Evolutionary conservation across 1,140 invertebrate genomes (phyloP), one percentile per base, ranked within the genome.

Genomic region (Brachionus calyciflorus): DNA sequence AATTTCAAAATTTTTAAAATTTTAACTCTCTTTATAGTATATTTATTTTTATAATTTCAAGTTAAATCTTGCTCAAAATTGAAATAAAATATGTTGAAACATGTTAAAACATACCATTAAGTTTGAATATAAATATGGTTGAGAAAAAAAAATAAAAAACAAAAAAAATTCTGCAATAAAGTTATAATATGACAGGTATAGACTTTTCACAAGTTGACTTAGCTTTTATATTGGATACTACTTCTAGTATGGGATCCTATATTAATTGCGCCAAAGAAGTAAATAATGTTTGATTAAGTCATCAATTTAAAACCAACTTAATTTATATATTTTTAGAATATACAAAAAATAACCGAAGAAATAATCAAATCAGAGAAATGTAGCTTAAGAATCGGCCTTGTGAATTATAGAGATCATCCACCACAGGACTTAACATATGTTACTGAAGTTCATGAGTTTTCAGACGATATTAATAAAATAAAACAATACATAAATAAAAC

Each of bases 361-460:
- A 63, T 77, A 17, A 48, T 65, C 0, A 44, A 28, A 51, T 46
- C 24, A 19, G 76, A 77, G 33, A 37, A 49, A 26, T 77, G 76
- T 37, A 9, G 9, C 28, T 46, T 77, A 24, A 77, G 49, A 55
- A 30, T 63, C 0, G 76, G 33, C 12, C n/a, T 77, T 1, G 49
- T 77, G 6, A 40, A 46, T 28, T 77, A 63, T 37, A 28, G 76
- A 28, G 76, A 77, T 40, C 76, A 77, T 53, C 70, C 70, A 24
- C 70, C 70, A 14, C 70, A 75, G 55, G 70, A 75, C 28, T 0
- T 1, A 14, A 41, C 49, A 26, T 75, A 55, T 41, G 41, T 75
- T n/a, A 75, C 49, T 41, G 2, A 75, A 53, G 49, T 75, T 0
- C 21, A 55, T 41, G 30, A 75, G 10, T 75, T 75, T 55, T 55